phyloP scores from a whole-genome alignment of 1,140 invertebrate species.

The Drosophila orena region DNA sequence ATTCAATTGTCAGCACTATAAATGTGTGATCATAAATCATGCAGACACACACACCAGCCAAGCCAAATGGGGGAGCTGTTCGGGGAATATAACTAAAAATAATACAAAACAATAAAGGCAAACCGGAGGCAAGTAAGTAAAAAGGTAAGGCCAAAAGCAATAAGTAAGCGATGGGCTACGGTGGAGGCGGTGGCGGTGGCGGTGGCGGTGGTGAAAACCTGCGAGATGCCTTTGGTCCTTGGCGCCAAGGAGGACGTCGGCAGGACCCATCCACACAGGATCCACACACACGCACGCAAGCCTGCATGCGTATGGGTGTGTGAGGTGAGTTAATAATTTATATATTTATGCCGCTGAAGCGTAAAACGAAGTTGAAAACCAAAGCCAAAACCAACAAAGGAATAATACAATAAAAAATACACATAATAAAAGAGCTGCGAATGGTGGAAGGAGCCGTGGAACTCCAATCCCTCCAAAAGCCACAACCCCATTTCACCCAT shows the following conservation, averaged over 20 bases:
- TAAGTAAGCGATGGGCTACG: conserved; percentile 53
- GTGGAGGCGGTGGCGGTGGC: conserved; percentile 3
- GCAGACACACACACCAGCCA: conserved; percentile 51
- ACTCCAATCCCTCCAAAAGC: conserved; percentile 35
- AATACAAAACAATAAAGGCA: conserved; percentile 69
- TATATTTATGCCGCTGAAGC: conserved; percentile 81
- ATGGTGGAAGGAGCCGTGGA: conserved; percentile 14
- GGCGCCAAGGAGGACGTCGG: conserved; percentile 46
- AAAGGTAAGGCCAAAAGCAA: conserved; percentile 44
- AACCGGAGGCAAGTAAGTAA: conserved; percentile 5
- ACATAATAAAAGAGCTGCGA: conserved; percentile 76
- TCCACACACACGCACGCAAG: neutral
- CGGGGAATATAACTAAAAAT: conserved; percentile 65
- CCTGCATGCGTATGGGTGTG: conserved; percentile 11
- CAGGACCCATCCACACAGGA: conserved; percentile 14
- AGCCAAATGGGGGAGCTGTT: neutral
- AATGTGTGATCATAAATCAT: conserved; percentile 83
- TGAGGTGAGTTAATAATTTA: conserved; percentile 80
- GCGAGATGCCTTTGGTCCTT: conserved; percentile 27
- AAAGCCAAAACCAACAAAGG: conserved; percentile 77
- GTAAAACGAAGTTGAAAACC: conserved; percentile 82
- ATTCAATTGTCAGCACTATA: conserved; percentile 84
- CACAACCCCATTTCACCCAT: conserved; percentile 2
- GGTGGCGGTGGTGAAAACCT: neutral
- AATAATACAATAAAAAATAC: conserved; percentile 81